Evolutionary conservation across 2,797 vertebrate genomes (phyloP), one percentile per base, ranked within the genome.

Genomic region (Chaenodraco wilsoni): DNA sequence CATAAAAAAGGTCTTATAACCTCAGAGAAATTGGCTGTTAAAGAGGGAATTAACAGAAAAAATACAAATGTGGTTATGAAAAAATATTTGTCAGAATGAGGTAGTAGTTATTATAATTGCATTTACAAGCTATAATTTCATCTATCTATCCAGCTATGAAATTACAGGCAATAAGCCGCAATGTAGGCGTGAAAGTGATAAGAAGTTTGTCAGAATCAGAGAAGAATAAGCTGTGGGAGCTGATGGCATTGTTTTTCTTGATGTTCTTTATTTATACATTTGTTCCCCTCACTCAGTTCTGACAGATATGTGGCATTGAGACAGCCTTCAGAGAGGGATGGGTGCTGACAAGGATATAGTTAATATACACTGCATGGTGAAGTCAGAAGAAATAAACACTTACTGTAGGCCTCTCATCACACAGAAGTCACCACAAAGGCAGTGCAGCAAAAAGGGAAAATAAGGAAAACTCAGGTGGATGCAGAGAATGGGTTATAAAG

Each of bases 61-160:
- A 56, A 7, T 37, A 37, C 33, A 37, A 66, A 88, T 86, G 72
- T 72, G 23, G 44, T 77, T 72, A 67, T 14, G 31, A 74, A 33
- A 74, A 83, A 76, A 69, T 74, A 85, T 85, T 82, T 78, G 79
- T 79, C 84, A 83, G 54, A 83, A 82, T 78, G 64, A 85, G 33
- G 31, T 46, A 59, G 6, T n/a, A 50, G 59, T 82, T 82, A 64
- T 68, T 84, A 55, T 74, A 77, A 76, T 81, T 40, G 52, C 57
- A 4, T 21, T 72, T 55, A 56, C 37, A 46, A 63, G 16, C 21
- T 23, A 82, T 74, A 60, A 65, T 48, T 75, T 73, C 41, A 76
- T 76, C 54, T 52, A 60, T 65, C 23, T 17, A 50, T 62, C 44
- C 17, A 13, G 61, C 16, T 51, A 66, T 50, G 31, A 68, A 68